A percentile compares a stretch with the other conserved stretches of the same genome.
phyloP scores from a whole-genome alignment of 2,888 invertebrate genomes.

The Cheiracanthium punctorium region DNA sequence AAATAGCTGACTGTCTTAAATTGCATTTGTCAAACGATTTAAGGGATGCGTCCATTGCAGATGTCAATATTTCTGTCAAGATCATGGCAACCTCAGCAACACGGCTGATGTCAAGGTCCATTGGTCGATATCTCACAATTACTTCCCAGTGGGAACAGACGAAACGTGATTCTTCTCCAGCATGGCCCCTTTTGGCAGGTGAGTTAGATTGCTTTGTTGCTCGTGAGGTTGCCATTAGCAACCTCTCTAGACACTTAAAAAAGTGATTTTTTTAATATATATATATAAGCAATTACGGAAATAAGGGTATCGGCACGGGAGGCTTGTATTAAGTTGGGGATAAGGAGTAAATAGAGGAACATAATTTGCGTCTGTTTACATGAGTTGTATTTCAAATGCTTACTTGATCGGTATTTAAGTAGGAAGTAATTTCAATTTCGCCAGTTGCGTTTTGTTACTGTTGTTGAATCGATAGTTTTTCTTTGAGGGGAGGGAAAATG shows the following conservation, averaged over 20 bases:
- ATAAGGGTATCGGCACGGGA: background rate
- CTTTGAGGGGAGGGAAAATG: too few relatives aligned
- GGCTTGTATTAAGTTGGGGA: background rate
- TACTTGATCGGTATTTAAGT: too few relatives aligned
- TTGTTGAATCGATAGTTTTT: too few relatives aligned
- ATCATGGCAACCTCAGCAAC: constrained; percentile 35
- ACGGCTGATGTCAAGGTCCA: constrained; percentile 57
- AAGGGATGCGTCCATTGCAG: background rate
- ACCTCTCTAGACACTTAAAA: constrained; percentile 21
- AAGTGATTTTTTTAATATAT: background rate
- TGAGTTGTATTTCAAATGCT: too few relatives aligned
- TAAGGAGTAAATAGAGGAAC: too few relatives aligned
- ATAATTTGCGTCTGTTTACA: too few relatives aligned
- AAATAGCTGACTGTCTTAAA: background rate
- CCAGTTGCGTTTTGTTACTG: too few relatives aligned
- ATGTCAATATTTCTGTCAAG: constrained; percentile 5
- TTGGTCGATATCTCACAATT: constrained; percentile 61
- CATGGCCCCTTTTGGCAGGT: constrained; percentile 54
- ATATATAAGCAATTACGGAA: background rate
- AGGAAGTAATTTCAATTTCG: too few relatives aligned
- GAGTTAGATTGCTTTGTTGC: constrained; percentile 59
- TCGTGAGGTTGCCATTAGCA: constrained; percentile 68
- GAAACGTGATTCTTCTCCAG: constrained; percentile 52
- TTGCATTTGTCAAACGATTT: background rate
- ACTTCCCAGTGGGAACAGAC: constrained; percentile 37